Evolutionary conservation across 2,888 invertebrate genomes (phyloP).

Genomic region (Patella ulyssiponensis): DNA sequence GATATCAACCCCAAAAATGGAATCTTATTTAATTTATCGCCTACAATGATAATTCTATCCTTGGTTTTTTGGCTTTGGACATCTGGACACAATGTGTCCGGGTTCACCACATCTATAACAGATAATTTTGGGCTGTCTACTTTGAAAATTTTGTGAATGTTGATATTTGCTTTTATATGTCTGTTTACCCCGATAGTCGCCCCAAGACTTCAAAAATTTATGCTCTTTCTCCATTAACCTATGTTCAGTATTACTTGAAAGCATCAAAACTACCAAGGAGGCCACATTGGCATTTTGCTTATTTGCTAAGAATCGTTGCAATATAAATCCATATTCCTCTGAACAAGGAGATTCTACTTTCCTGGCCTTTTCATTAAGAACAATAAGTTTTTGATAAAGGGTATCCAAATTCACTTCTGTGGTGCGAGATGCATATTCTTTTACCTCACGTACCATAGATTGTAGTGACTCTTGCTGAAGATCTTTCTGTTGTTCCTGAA

Average conservation of each 20-base stretch:
- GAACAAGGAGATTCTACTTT: background rate
- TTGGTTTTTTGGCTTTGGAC: background rate
- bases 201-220: conserved; percentile 3
- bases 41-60: too few species aligned
- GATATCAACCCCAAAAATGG: too few species aligned
- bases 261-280: background rate
- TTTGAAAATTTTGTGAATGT: too few species aligned
- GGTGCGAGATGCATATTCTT: background rate
- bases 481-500: background rate
- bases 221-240: background rate
- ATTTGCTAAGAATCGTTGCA: background rate
- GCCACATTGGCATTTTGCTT: background rate
- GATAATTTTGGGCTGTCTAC: background rate
- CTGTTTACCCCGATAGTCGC: background rate
- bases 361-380: background rate
- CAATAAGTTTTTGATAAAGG: background rate
- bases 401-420: background rate
- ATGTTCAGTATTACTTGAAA: background rate
- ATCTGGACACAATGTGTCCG: background rate
- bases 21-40: too few species aligned
- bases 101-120: background rate
- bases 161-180: too few species aligned
- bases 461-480: background rate
- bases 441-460: background rate
- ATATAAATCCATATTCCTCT: background rate